Conservation (phyloP, 2,888 invertebrate species). For the Limnephilus marmoratus region DNA sequence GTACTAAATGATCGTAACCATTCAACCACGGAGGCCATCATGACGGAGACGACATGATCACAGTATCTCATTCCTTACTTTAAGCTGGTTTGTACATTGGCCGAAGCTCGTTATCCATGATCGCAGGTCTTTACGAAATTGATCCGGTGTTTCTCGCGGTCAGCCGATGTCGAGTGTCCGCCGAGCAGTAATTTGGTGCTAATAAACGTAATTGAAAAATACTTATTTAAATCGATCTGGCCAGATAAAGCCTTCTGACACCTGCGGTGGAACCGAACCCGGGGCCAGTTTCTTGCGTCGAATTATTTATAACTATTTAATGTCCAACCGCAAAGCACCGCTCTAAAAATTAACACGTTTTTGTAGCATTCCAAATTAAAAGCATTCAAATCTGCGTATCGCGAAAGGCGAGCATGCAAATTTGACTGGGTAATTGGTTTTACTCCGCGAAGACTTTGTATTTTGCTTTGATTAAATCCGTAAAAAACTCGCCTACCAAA, state of each 20-base stretch:
- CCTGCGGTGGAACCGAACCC: not conserved
- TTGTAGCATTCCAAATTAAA: slow-evolving; percentile 21
- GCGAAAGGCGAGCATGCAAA: not conserved
- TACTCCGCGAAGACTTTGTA: not conserved
- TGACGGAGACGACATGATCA: not conserved
- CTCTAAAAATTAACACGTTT: slow-evolving; percentile 42
- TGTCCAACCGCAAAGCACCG: slow-evolving; percentile 27
- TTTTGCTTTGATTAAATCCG: not conserved
- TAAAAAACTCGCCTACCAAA: not conserved
- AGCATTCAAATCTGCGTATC: slow-evolving; percentile 3
- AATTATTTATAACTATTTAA: slow-evolving; percentile 2
- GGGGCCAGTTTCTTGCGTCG: not conserved
- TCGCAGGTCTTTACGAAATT: slow-evolving; percentile 37
- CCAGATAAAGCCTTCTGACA: not conserved
- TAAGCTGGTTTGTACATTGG: not conserved
- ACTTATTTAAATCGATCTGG: slow-evolving; percentile 45
- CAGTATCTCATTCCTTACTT: not conserved
- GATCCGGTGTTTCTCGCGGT: slow-evolving; percentile 34
- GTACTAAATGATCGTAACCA: not conserved
- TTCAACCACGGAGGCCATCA: not conserved
- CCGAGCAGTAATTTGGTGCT: slow-evolving; percentile 30
- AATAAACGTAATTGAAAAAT: slow-evolving; percentile 53
- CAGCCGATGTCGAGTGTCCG: slow-evolving; percentile 28
- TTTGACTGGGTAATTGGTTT: not conserved
- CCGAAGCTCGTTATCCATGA: not conserved